These are phyloP conservation scores for Sphaerophoria rueppellii DNA, from an alignment of 2,888 invertebrate genomes.

Conservation along the genomic window DNA sequence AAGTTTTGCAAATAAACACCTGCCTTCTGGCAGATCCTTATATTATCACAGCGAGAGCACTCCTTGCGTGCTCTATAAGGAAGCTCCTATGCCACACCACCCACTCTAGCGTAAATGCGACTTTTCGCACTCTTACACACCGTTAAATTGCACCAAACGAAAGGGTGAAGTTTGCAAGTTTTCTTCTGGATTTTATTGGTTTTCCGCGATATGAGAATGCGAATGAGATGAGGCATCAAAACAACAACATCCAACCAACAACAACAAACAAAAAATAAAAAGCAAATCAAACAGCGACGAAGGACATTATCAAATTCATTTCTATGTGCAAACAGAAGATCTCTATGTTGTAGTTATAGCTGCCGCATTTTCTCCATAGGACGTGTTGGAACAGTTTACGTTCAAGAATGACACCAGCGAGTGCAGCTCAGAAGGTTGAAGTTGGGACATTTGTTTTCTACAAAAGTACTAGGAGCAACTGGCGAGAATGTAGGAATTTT, in stretches of 20 bases:
- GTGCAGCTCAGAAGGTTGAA: slow-evolving; percentile 51
- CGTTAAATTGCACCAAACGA: slow-evolving; percentile 55
- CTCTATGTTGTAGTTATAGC: slow-evolving; percentile 6
- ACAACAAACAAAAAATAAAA: neutral
- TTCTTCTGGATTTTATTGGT: slow-evolving; percentile 57
- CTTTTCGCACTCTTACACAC: slow-evolving; percentile 63
- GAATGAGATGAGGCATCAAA: slow-evolving; percentile 15
- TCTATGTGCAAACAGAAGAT: neutral
- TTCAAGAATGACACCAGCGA: slow-evolving; percentile 9
- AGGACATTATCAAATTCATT: slow-evolving; percentile 36
- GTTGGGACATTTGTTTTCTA: slow-evolving; percentile 41
- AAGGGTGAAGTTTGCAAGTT: slow-evolving; percentile 62
- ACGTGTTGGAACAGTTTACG: slow-evolving; percentile 4
- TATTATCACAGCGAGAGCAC: slow-evolving; percentile 21
- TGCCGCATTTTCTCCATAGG: slow-evolving; percentile 6
- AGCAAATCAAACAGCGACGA: neutral
- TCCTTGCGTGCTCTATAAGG: slow-evolving; percentile 1
- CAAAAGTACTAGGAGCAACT: slow-evolving; percentile 1
- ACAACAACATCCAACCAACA: neutral
- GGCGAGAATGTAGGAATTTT: slow-evolving; percentile 56
- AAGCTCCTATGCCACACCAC: neutral
- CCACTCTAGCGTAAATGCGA: slow-evolving; percentile 36
- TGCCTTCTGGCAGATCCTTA: slow-evolving; percentile 41
- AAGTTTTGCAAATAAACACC: slow-evolving; percentile 63
- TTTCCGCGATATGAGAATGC: slow-evolving; percentile 49